A percentile compares a stretch with the other conserved stretches of the same genome.
Conservation (phyloP, 2,888 invertebrate species). For the Ochropleura leucogaster region DNA sequence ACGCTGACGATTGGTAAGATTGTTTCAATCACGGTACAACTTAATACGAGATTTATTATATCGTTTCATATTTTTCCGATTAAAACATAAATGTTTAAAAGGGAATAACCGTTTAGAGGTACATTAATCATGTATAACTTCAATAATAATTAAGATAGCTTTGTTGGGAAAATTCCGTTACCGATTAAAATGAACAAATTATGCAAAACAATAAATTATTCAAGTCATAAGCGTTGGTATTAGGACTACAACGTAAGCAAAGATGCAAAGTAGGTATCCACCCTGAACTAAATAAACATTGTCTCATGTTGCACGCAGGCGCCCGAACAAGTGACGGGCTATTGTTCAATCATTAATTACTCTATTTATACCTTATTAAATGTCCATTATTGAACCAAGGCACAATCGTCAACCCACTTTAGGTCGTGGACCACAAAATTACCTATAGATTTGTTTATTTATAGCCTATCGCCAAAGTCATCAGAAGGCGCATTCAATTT, state of each 20-base stretch:
- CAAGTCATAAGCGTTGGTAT: conserved; percentile 46
- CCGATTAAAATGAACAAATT: conserved; percentile 60
- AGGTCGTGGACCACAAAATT: conserved; percentile 35
- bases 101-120: conserved; percentile 9
- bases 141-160: conserved; percentile 45
- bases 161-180: conserved; percentile 68
- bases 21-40: neutral
- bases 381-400: conserved; percentile 51
- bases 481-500: conserved; percentile 13
- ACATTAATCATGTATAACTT: conserved; percentile 27
- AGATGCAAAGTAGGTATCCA: conserved; percentile 62
- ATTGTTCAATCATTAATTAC: conserved; percentile 66
- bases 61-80: neutral
- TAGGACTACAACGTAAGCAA: conserved; percentile 57
- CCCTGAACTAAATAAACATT: conserved; percentile 80
- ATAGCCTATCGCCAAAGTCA: conserved; percentile 31
- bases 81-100: neutral
- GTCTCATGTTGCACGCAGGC: conserved; percentile 83
- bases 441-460: conserved; percentile 28
- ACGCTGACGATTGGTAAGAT: neutral
- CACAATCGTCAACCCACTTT: conserved; percentile 38
- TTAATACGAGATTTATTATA: neutral
- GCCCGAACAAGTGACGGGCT: conserved; percentile 58
- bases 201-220: conserved; percentile 59
- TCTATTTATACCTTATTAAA: conserved; percentile 57